These are phyloP conservation scores for Nothoprocta perdicaria DNA, from an alignment of 2,113 vertebrate species.

Conservation along the genomic window DNA sequence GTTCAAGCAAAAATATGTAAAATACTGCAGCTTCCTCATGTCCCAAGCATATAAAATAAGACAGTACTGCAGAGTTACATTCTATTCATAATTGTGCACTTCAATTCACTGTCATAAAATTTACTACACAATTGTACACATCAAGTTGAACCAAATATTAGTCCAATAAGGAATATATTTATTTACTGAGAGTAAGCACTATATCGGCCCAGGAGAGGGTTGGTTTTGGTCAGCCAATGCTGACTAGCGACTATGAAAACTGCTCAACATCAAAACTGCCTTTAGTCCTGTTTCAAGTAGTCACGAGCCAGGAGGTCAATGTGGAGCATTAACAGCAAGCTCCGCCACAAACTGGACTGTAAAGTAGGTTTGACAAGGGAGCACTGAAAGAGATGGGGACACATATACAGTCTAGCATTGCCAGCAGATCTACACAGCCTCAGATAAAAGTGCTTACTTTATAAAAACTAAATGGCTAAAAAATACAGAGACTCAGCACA, in stretches of 20 bases:
- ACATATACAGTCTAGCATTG: neutral
- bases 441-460: neutral
- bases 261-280: neutral
- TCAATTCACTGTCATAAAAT: neutral
- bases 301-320: neutral
- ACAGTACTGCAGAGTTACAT: neutral
- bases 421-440: neutral
- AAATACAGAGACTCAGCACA: neutral
- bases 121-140: neutral
- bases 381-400: neutral
- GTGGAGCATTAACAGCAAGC: neutral
- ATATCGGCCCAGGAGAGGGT: neutral
- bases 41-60: neutral
- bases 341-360: neutral
- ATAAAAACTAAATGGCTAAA: neutral
- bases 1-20: neutral
- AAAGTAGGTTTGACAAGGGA: neutral
- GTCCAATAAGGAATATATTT: neutral
- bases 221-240: neutral
- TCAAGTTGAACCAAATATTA: neutral
- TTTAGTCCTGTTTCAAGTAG: neutral
- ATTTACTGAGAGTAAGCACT: neutral
- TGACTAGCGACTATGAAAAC: fast-evolving
- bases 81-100: neutral
- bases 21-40: neutral